Evolutionary conservation across 2,888 invertebrate species (phyloP).

Genomic region (Baccha elongata): DNA sequence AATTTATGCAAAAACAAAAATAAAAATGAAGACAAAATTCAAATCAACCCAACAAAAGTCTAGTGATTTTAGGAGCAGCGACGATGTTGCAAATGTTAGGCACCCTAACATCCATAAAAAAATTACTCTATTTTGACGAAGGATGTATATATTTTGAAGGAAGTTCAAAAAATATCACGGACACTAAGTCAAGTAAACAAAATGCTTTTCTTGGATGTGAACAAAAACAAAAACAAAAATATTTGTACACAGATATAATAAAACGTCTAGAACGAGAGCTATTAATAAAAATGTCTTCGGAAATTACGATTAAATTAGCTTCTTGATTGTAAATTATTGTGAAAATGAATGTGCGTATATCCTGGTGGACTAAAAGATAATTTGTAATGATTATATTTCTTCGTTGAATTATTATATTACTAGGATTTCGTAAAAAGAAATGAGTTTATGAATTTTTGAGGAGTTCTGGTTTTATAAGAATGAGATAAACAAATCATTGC

Average conservation of each 20-base stretch:
- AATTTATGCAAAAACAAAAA: conserved; percentile 34
- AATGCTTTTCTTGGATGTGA: conserved; percentile 20
- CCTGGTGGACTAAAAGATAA: conserved; percentile 42
- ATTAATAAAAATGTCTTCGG: conserved; percentile 69
- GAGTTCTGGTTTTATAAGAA: no score
- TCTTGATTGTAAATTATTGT: conserved; percentile 65
- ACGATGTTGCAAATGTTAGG: not conserved
- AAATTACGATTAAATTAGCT: conserved; percentile 71
- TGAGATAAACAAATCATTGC: no score
- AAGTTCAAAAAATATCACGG: conserved; percentile 25
- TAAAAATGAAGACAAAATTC: not conserved
- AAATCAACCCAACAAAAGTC: conserved; percentile 26
- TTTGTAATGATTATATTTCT: conserved; percentile 62
- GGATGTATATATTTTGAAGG: conserved; percentile 30
- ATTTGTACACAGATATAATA: conserved; percentile 24
- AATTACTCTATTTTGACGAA: conserved; percentile 44
- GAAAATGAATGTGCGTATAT: conserved; percentile 46
- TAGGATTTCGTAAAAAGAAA: no score
- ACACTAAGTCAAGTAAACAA: conserved; percentile 32
- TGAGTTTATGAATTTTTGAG: no score
- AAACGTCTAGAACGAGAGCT: conserved; percentile 47
- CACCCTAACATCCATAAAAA: conserved; percentile 22
- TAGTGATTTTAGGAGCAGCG: conserved; percentile 9
- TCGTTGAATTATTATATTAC: no score
- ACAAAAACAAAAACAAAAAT: not conserved